phyloP scores from a whole-genome alignment of 2,113 vertebrate genomes.

The Atherinomorus stipes region DNA sequence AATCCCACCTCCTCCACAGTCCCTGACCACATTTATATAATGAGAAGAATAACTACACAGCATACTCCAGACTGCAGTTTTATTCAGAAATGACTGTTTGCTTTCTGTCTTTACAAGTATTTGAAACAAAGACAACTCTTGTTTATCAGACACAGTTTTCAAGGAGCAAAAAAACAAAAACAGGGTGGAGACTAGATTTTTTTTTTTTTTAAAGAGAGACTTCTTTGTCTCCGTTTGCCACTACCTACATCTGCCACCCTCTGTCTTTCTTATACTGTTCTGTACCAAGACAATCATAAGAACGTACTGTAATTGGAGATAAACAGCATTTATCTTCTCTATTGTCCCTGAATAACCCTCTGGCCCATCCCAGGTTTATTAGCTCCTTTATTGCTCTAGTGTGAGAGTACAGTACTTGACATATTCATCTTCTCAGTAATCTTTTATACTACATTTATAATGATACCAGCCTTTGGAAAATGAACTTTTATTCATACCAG shows the following conservation, averaged over 20 bases:
- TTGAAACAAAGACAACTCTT: constrained; percentile 49
- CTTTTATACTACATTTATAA: constrained; percentile 77
- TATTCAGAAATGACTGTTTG: constrained; percentile 41
- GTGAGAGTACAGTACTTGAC: constrained; percentile 71
- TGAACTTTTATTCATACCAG: constrained; percentile 85
- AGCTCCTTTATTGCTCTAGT: constrained; percentile 73
- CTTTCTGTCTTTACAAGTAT: constrained; percentile 15
- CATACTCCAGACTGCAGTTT: constrained; percentile 52
- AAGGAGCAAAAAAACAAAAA: constrained; percentile 15
- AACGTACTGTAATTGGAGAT: constrained; percentile 67
- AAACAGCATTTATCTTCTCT: constrained; percentile 78
- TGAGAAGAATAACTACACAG: constrained; percentile 59
- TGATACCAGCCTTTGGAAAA: constrained; percentile 78
- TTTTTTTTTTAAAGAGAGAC: constrained; percentile 24
- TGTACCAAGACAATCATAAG: constrained; percentile 59
- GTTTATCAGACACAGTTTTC: constrained; percentile 43
- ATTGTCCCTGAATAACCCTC: constrained; percentile 73
- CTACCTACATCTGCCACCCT: constrained; percentile 26
- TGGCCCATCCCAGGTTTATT: constrained; percentile 73
- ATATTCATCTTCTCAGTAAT: constrained; percentile 76
- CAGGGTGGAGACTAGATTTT: constrained; percentile 27
- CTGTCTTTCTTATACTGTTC: constrained; percentile 46
- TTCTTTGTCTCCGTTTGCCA: constrained; percentile 53
- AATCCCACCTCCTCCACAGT: constrained; percentile 78
- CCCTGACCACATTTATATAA: constrained; percentile 75